Evolutionary conservation across 2,113 vertebrate species (phyloP), one percentile per base, ranked within the genome.

Genomic region (Ivindomyrus marchei): DNA sequence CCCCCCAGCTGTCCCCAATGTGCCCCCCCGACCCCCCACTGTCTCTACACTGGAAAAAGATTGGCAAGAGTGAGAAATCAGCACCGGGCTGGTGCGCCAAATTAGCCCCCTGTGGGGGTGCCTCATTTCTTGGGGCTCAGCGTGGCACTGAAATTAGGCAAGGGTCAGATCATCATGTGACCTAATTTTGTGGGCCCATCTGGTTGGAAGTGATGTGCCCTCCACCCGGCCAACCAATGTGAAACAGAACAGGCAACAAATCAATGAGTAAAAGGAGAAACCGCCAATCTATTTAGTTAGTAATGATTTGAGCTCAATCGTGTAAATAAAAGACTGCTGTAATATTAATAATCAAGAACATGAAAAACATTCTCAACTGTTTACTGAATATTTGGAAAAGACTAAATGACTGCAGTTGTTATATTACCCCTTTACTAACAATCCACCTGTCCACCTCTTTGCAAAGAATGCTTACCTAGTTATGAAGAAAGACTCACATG

Each of bases 121-220:
- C n/a, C 85, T 52, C 50, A 42, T 87, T 87, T 87, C 85, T 50
- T 87, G 17, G 17, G 85, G 50, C 47, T 87, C 50, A 39, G 85
- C 15, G 0, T 27, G 85, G 85, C 85, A 53, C 27, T 36, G n/a
- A 87, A 87, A 87, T 17, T 15, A 7, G 27, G 85, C 85, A 36
- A 31, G 85, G 50, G 85, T 87, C 50, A 87, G 27, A 47, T 52
- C 27, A 19, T 53, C 85, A 87, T 27, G 50, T 87, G 49, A 52
- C 85, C 85, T 87, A 36, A 87, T 87, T 87, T 87, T 87, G 49
- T 53, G 49, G 31, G 27, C 49, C 85, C 85, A 52, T 36, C 85
- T 53, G 85, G 27, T 50, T 47, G 50, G 50, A 53, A 39, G 85
- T 50, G 84, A 36, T n/a, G 4, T 39, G 74, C 31, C 74, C 36